Base-by-base conservation (phyloP, 2,797 vertebrate genomes). In the Psittacula derbiana region DNA sequence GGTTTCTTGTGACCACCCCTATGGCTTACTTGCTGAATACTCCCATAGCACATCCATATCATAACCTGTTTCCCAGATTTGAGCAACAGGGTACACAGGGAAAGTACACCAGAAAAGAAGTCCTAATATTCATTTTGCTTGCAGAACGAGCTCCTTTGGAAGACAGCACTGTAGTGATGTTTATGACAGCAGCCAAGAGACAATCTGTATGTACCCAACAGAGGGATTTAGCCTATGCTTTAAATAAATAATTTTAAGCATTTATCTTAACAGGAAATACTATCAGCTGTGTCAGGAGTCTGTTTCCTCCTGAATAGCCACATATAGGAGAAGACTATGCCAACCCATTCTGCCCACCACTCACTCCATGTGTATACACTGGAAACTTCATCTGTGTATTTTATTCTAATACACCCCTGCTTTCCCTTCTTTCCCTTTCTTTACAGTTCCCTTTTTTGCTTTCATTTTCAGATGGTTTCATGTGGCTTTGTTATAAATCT, bases 401-500 rank as follows among this genome's bases (percentile, higher is more conserved):
- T 62, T 36, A 75, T 75, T 53, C 6, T 44, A 67, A 58, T 25
- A 17, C 2, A 16, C 6, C 47, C 8, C 10, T 60, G 6, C 31
- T 41, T 14, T 53, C 12, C 33, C 21, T 53, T 57, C 5, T 43
- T 53, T 52, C 27, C 41, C 5, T 41, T 14, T 25, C 16, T 33
- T 30, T 57, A 20, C 33, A 30, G 8, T 47, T 28, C 18, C 64
- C 12, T 11, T 31, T 30, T 64, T 40, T 20, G 3, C 11, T 71
- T 93, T 71, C 18, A 47, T 23, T n/a, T 40, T 70, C 10, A 13
- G 55, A 43, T 18, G 12, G 8, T 28, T 90, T 61, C 1, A 0
- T 43, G 8, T 38, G 61, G 71, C 58, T 92, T 93, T 71, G 69
- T n/a, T 80, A 71, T 88, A 82, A 91, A 92, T 80, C 84, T 92